Percentiles rank a stretch among this genome's conserved stretches.
These are phyloP conservation scores for Drosophila tropicalis DNA, from an alignment of 1,140 invertebrate genomes.

Conservation along the genomic window DNA sequence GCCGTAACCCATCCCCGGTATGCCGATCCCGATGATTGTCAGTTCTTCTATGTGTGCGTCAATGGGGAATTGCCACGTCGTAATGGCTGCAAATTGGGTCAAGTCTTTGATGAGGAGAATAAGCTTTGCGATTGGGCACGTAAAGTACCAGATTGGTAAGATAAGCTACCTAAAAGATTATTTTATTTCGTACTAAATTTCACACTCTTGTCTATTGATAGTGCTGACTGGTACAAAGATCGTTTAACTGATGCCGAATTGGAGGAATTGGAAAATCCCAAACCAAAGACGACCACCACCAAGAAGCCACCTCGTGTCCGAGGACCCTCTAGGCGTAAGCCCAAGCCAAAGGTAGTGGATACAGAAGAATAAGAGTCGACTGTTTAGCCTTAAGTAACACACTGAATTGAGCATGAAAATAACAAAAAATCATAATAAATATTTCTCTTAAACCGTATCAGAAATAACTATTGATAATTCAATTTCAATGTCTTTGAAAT, in stretches of 20 bases:
- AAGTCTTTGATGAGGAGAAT: constrained; percentile 93
- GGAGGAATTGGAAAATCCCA: constrained; percentile 90
- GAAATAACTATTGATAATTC: too few relatives aligned
- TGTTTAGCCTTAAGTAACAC: constrained; percentile 56
- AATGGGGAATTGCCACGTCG: constrained; percentile 92
- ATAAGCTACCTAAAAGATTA: not conserved
- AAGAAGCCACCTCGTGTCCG: constrained; percentile 84
- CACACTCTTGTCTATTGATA: constrained; percentile 74
- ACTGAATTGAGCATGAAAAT: constrained; percentile 33
- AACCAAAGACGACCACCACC: constrained; percentile 84
- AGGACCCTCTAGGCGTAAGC: constrained; percentile 67
- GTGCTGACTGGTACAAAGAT: constrained; percentile 94
- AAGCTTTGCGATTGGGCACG: constrained; percentile 94
- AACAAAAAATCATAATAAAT: constrained; percentile 32
- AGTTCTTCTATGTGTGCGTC: constrained; percentile 96
- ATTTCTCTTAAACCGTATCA: not conserved
- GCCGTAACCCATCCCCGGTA: constrained; percentile 92
- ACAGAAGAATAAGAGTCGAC: constrained; percentile 45
- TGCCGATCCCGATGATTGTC: constrained; percentile 94
- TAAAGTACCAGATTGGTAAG: constrained; percentile 95
- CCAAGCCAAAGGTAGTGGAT: constrained; percentile 55
- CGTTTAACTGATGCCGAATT: constrained; percentile 91
- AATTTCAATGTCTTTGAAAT: too few relatives aligned
- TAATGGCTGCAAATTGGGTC: constrained; percentile 94
- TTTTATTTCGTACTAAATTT: not conserved